These are phyloP conservation scores for Leistus spinibarbis DNA, from an alignment of 2,888 invertebrate species.

Conservation along the genomic window DNA sequence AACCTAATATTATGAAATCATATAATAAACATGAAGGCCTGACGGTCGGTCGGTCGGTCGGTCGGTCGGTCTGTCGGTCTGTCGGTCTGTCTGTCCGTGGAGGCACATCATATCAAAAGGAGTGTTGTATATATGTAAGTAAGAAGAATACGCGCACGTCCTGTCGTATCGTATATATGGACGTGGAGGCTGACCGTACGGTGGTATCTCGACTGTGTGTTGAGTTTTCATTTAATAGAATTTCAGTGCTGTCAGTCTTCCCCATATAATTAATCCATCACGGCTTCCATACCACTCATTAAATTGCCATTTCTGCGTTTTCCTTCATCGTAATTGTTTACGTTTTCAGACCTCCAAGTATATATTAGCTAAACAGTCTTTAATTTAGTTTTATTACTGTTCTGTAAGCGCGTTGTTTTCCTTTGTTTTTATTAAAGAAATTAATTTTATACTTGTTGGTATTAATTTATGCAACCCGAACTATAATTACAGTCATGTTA, in stretches of 20 bases:
- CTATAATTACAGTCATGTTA: slow-evolving; percentile 27
- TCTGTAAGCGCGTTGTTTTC: background rate
- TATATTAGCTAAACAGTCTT: slow-evolving; percentile 30
- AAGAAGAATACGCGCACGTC: too few species aligned
- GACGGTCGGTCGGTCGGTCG: too few species aligned
- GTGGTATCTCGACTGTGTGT: background rate
- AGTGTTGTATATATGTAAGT: background rate
- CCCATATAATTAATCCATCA: slow-evolving; percentile 51
- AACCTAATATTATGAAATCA: background rate
- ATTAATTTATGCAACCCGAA: slow-evolving; percentile 26
- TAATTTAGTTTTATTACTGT: slow-evolving; percentile 26
- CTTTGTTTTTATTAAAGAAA: slow-evolving; percentile 19
- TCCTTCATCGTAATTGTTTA: slow-evolving; percentile 35
- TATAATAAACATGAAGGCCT: too few species aligned
- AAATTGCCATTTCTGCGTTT: slow-evolving; percentile 37
- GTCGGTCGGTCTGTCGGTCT: too few species aligned
- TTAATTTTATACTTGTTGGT: slow-evolving; percentile 22
- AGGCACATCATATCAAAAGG: too few species aligned
- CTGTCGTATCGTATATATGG: background rate
- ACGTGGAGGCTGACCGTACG: background rate
- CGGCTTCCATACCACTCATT: slow-evolving; percentile 24
- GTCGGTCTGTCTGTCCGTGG: too few species aligned
- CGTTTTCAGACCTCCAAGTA: slow-evolving; percentile 30
- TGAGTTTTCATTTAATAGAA: slow-evolving; percentile 43
- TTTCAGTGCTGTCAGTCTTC: slow-evolving; percentile 45